Base-by-base conservation (phyloP, 2,888 invertebrate species). In the Piscicola geometra region DNA sequence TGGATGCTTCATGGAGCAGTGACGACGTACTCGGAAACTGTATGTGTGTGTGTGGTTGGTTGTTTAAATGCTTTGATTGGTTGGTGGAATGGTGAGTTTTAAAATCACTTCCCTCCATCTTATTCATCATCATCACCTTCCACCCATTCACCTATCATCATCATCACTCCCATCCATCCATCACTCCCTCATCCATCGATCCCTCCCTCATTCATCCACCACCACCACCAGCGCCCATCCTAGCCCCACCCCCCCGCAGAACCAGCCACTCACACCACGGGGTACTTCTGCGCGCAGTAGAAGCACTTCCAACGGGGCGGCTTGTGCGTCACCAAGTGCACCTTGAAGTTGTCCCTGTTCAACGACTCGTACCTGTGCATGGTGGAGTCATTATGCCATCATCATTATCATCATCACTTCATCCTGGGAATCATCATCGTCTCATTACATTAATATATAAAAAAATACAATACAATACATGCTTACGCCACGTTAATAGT, bases 281-380 rank as follows among this genome's bases (percentile, higher is more conserved):
- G 77, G 67, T 77, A 77, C 52, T 76, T 78, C 70, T 74, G 68
- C 21, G 71, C 60, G 41, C 79, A 79, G 77, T 78, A 76, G 66
- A 47, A 76, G 73, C 79, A 79, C 76, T 79, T 76, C 79, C 79
- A 79, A 41, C 77, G 74, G 9, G 77, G 76, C 1, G 77, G 79
- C 56, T 68, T 66, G 56, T 79, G 79, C 2, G 69, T 73, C 41
- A 77, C 76, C 12, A 78, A 52, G 66, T 79, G 79, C 70, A 76
- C 77, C 76, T 78, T 78, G 74, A 70, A 77, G 64, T 76, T 76
- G 52, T 78, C 77, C 30, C 75, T 60, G 66, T 77, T 71, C 32
- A 70, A 25, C 25, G 77, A 76, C 28, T 50, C 50, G 33, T 78
- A 56, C 3, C 60, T 56, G 60, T 47, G 12, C 3, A 56, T 56